Percentiles rank a stretch among this genome's conserved stretches.
Conservation (phyloP, 2,888 invertebrate genomes). For the Conomelus anceps region DNA sequence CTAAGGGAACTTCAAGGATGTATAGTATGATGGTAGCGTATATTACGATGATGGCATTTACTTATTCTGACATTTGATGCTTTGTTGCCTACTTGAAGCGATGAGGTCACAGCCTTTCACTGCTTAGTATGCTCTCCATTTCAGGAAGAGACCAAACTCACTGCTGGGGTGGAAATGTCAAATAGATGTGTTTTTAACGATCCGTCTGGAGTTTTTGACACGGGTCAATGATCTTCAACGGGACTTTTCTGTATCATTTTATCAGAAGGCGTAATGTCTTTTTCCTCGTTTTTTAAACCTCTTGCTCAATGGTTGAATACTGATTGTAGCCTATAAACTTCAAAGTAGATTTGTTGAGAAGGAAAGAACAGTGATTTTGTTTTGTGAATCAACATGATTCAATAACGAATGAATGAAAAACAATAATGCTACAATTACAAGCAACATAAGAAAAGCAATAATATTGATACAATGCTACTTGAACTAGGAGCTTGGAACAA, state of each 20-base stretch:
- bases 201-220: background rate
- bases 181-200: constrained; percentile 12
- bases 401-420: too few species aligned
- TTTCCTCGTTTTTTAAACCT: background rate
- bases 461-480: too few species aligned
- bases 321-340: too few species aligned
- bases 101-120: background rate
- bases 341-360: too few species aligned
- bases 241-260: background rate
- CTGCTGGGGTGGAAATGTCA: background rate
- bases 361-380: too few species aligned
- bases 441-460: too few species aligned
- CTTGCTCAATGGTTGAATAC: background rate
- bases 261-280: background rate
- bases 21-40: too few species aligned
- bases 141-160: background rate
- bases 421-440: too few species aligned
- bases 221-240: background rate
- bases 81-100: background rate
- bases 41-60: background rate
- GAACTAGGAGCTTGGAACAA: too few species aligned
- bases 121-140: background rate
- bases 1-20: too few species aligned
- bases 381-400: too few species aligned
- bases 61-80: background rate